Percentiles rank a stretch among this genome's conserved stretches.
Conservation (phyloP, 2,888 invertebrate genomes). For the Clanis bilineata region DNA sequence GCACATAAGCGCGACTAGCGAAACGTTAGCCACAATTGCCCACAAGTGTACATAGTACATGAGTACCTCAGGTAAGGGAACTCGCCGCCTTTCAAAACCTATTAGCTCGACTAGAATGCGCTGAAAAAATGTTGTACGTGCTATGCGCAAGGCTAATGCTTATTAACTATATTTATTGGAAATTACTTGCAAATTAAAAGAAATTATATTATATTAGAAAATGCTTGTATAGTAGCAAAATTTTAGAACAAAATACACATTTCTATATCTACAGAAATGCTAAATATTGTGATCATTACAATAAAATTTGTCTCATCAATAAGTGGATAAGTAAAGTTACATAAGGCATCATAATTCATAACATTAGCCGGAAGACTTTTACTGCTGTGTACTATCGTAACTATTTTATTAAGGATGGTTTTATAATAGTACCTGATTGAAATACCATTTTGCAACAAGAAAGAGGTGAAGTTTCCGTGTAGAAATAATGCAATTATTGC, state of each 20-base stretch:
- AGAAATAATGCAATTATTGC: neutral
- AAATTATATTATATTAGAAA: neutral
- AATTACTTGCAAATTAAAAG: neutral
- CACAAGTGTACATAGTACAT: neutral
- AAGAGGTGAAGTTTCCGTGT: neutral
- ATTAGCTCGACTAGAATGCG: conserved; percentile 6
- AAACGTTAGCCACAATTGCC: conserved; percentile 35
- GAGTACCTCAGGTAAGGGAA: neutral
- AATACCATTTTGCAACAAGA: neutral
- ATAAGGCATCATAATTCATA: neutral
- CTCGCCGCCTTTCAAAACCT: conserved; percentile 27
- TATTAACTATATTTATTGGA: conserved; percentile 8
- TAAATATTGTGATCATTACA: neutral
- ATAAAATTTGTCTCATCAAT: neutral
- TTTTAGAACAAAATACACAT: neutral
- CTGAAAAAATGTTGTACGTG: conserved; percentile 2
- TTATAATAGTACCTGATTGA: neutral
- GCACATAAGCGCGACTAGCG: conserved; percentile 30
- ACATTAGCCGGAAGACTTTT: neutral
- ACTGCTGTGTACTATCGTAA: neutral
- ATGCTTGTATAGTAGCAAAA: neutral
- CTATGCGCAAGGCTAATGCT: neutral
- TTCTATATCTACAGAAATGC: neutral
- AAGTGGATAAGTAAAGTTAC: neutral
- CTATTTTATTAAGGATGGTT: neutral